Percentiles rank a stretch among this genome's conserved stretches.
Conservation (phyloP, 2,797 vertebrate genomes). For the Acropternis orthonyx region DNA sequence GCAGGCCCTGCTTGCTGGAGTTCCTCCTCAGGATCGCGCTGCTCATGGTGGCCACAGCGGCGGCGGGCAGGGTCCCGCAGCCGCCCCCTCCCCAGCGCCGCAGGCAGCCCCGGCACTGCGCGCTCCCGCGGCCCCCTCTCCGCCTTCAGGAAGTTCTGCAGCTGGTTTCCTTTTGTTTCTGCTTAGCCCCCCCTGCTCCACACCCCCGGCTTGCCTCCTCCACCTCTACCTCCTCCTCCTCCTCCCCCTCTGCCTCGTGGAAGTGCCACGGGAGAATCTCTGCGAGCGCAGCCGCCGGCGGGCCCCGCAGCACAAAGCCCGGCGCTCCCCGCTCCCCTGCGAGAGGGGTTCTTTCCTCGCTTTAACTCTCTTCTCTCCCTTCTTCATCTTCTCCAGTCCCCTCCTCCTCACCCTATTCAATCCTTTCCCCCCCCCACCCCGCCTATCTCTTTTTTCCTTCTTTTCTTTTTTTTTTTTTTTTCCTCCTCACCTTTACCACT, state of each 20-base stretch:
- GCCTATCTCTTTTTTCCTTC: too few species aligned
- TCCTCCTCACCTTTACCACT: neutral
- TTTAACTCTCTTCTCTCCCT: neutral
- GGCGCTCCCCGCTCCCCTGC: neutral
- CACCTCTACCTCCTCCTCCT: conserved; percentile 51
- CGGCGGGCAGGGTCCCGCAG: neutral
- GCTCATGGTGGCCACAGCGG: conserved; percentile 71
- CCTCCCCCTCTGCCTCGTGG: conserved; percentile 74
- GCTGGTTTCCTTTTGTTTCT: conserved; percentile 74
- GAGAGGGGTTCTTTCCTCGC: neutral
- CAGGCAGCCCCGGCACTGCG: neutral
- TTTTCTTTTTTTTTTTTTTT: neutral
- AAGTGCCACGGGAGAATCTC: conserved; percentile 77
- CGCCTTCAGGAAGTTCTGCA: conserved; percentile 61
- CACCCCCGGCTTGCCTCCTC: conserved; percentile 65
- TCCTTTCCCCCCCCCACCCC: too few species aligned
- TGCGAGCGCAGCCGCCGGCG: conserved; percentile 60
- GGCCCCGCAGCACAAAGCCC: conserved; percentile 51
- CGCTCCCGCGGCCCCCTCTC: neutral
- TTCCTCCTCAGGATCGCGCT: conserved; percentile 79
- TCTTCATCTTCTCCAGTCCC: neutral
- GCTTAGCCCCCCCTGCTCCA: conserved; percentile 43
- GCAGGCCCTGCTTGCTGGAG: conserved; percentile 83
- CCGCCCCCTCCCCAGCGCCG: conserved; percentile 3
- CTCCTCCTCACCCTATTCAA: neutral